Evolutionary conservation across 2,888 invertebrate species (phyloP), one percentile per base, ranked within the genome.

Genomic region (Euclidia mi): DNA sequence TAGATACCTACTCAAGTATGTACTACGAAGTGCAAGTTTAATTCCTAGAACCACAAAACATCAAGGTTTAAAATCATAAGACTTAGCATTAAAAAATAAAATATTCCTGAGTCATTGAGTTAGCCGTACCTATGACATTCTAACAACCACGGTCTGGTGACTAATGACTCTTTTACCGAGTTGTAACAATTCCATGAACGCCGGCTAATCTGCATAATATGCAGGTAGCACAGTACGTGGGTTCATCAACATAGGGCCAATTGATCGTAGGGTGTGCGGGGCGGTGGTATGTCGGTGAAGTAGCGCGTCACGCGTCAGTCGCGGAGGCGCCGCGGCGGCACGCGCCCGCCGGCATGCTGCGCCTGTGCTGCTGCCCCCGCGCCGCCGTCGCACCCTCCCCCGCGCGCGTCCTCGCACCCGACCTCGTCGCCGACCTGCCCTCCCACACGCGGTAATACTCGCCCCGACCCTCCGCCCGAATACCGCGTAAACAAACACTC

Each of bases 361-460:
- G 91, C 68, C 74, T 82, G 70, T 88, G 91, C 75, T 89, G 88
- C 79, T 85, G 88, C 67, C 80, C 82, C 53, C 72, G 79, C 71
- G 56, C 78, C 79, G 66, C 78, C 56, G 71, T 72, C 66, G 71
- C 82, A 45, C 81, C 82, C 73, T 62, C 81, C 20, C 81, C 59
- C 40, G 64, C 67, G 41, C 67, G 73, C 38, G 68, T 80, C 57
- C 85, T 84, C 67, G 76, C 85, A 38, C 91, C 87, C 78, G 92
- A 92, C 87, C 88, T 92, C 79, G 93, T 92, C 72, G 91, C 89
- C 70, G 91, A 91, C 82, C 84, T 92, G 58, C 92, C 93, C 58
- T 72, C 83, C 50, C 89, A 87, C 82, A 85, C 91, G 76, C 88
- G 93, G 93, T 92, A 93, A 85, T 69, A 65, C 58, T 68, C 71